Percentiles rank a stretch among this genome's conserved stretches.
Evolutionary conservation across 2,113 vertebrate genomes (phyloP).

Genomic region (Monarcha castaneiventris): DNA sequence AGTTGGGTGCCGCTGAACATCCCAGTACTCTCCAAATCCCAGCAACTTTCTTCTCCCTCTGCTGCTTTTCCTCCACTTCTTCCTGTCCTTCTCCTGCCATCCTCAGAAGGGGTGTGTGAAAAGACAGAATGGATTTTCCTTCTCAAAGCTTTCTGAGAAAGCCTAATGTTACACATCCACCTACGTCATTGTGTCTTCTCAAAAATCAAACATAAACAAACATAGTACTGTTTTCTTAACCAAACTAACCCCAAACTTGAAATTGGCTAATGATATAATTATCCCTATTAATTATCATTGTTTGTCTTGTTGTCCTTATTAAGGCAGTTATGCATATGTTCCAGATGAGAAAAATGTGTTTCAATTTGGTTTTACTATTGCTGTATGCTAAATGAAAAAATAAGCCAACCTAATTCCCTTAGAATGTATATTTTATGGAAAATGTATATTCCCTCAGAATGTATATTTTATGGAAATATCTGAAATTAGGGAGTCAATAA

Average conservation of each 20-base stretch:
- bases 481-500: not conserved
- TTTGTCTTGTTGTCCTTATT: not conserved
- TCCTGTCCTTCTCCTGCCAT: not conserved
- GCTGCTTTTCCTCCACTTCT: not conserved
- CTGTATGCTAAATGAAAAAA: not conserved
- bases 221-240: not conserved
- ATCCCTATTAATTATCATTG: not conserved
- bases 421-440: not conserved
- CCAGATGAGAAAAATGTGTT: not conserved
- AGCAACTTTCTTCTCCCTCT: not conserved
- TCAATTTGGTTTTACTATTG: not conserved
- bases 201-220: not conserved
- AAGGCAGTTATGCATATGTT: not conserved
- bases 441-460: not conserved
- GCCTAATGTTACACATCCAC: too few species aligned
- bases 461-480: not conserved
- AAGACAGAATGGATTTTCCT: not conserved
- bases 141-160: not conserved
- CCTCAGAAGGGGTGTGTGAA: not conserved
- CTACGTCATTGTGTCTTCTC: not conserved
- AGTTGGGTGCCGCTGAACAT: not conserved
- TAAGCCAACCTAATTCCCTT: not conserved
- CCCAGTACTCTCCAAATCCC: not conserved
- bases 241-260: not conserved
- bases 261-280: not conserved